Evolutionary conservation across 2,113 vertebrate species (phyloP).

Genomic region (Excalfactoria chinensis): DNA sequence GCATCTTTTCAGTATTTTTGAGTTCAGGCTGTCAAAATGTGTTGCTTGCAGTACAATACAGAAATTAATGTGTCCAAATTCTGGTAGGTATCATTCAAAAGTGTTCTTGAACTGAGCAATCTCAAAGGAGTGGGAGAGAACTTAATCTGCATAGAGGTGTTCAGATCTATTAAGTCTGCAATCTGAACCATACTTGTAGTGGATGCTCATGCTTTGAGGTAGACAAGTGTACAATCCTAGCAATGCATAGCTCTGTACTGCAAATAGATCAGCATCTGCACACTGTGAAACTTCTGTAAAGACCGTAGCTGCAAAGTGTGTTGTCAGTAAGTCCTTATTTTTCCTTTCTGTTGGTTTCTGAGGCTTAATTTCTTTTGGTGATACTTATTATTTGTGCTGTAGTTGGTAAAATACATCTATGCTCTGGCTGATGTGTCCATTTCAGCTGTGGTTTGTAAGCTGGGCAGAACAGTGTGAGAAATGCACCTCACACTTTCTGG

Average conservation of each 20-base stretch:
- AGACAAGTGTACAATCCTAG: background rate
- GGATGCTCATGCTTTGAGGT: background rate
- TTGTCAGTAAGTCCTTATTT: background rate
- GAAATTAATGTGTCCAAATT: background rate
- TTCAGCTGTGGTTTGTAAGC: background rate
- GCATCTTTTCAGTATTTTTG: background rate
- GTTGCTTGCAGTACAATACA: background rate
- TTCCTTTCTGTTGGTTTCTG: background rate
- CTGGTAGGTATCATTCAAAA: background rate
- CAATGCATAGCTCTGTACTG: background rate
- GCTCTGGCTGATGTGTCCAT: background rate
- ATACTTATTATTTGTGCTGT: background rate
- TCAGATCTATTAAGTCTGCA: background rate
- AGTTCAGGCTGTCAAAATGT: background rate
- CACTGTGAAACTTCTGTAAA: background rate
- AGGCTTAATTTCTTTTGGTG: background rate
- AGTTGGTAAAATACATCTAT: fast-evolving
- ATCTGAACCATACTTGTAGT: background rate
- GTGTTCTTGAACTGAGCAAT: background rate
- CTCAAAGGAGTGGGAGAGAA: background rate
- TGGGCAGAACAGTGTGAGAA: background rate
- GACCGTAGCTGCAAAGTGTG: background rate
- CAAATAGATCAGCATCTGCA: background rate
- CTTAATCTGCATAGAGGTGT: background rate
- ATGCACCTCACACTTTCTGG: background rate